phyloP scores from a whole-genome alignment of 2,113 vertebrate genomes.

The Tretioscincus oriximinensis region DNA sequence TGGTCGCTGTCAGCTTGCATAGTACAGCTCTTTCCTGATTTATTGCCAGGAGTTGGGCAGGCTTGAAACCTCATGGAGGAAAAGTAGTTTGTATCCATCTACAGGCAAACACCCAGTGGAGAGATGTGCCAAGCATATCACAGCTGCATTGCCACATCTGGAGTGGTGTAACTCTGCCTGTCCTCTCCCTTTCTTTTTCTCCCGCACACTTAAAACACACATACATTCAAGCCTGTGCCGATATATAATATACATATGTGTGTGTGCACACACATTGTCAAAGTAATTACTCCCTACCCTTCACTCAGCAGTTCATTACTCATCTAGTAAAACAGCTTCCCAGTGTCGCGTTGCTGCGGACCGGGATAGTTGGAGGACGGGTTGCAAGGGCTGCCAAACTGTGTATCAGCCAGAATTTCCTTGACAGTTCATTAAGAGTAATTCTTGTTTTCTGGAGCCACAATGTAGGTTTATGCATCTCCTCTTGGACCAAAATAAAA shows the following conservation, averaged over 20 bases:
- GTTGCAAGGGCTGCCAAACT: constrained; percentile 47
- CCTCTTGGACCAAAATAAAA: constrained; percentile 35
- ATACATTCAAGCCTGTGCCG: background rate
- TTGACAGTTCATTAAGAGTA: constrained; percentile 36
- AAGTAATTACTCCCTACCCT: constrained; percentile 18
- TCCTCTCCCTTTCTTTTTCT: no score
- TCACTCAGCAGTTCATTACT: constrained; percentile 41
- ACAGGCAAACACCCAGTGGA: background rate
- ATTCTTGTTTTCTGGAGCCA: constrained; percentile 35
- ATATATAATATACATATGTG: background rate
- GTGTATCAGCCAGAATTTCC: constrained; percentile 53
- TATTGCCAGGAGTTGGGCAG: constrained; percentile 18
- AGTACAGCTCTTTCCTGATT: constrained; percentile 16
- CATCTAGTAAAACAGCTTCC: constrained; percentile 38
- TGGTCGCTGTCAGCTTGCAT: background rate
- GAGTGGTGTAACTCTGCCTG: background rate
- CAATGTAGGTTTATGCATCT: constrained; percentile 19
- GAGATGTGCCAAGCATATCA: constrained; percentile 22
- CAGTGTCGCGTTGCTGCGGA: constrained; percentile 42
- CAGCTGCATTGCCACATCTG: background rate
- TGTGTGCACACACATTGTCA: background rate
- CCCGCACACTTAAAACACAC: background rate
- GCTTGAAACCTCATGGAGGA: background rate
- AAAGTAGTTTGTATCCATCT: constrained; percentile 17
- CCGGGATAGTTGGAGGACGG: constrained; percentile 39